These are phyloP conservation scores for Microctenopoma steveboyesi DNA, from an alignment of 2,797 vertebrate genomes.

Conservation along the genomic window DNA sequence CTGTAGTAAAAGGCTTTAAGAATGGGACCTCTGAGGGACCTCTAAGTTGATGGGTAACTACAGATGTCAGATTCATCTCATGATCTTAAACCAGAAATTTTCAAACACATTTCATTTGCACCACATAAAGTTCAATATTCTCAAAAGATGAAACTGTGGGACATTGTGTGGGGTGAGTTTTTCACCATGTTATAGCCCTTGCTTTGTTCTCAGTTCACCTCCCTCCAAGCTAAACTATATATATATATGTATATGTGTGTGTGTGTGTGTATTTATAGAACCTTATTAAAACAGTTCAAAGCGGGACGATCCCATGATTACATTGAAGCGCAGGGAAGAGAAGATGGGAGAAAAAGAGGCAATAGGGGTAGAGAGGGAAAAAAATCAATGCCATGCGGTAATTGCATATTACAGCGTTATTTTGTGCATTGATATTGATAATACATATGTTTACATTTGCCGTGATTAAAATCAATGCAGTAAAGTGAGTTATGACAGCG, in stretches of 20 bases:
- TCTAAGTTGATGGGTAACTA: too few relatives aligned
- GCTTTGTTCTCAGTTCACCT: conserved; percentile 72
- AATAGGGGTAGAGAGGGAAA: conserved; percentile 58
- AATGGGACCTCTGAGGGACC: too few relatives aligned
- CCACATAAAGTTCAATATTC: conserved; percentile 12
- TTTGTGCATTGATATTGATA: conserved; percentile 94
- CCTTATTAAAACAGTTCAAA: conserved; percentile 94
- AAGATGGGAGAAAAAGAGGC: conserved; percentile 23
- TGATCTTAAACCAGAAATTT: too few relatives aligned
- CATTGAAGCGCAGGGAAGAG: conserved; percentile 71
- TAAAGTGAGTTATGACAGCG: conserved; percentile 87
- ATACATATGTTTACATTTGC: conserved; percentile 95
- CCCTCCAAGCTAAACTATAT: conserved; percentile 62
- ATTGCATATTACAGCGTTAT: conserved; percentile 97
- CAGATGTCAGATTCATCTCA: too few relatives aligned
- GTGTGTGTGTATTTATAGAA: too few relatives aligned
- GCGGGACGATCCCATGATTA: conserved; percentile 84
- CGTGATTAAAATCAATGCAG: conserved; percentile 91
- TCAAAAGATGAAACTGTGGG: conserved; percentile 25
- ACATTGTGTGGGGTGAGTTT: conserved; percentile 29
- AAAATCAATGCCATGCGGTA: conserved; percentile 92
- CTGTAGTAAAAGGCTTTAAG: too few relatives aligned
- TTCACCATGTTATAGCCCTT: conserved; percentile 61
- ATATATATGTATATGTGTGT: too few relatives aligned
- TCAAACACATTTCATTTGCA: not conserved